Conservation (phyloP, 2,113 vertebrate genomes). For the Uropsilus gracilis region DNA sequence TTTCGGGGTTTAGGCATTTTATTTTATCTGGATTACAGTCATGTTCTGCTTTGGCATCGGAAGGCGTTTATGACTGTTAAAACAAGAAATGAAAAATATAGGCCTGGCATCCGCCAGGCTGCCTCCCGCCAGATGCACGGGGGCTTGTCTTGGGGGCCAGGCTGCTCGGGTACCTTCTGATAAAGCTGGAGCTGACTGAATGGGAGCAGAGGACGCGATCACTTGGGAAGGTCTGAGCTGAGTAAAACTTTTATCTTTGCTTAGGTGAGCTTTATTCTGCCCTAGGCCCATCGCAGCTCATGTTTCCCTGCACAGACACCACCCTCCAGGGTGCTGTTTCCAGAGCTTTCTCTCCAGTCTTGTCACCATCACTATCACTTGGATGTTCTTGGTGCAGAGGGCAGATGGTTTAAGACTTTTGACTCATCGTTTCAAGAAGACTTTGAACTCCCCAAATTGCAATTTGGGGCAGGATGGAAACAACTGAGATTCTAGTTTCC, state of each 20-base stretch:
- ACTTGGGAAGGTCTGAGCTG: not conserved
- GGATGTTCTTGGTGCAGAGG: not conserved
- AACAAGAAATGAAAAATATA: conserved; percentile 83
- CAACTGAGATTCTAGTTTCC: conserved; percentile 50
- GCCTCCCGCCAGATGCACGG: conserved; percentile 72
- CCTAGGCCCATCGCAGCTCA: no score
- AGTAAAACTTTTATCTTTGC: not conserved
- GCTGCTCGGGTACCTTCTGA: not conserved
- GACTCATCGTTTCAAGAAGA: not conserved
- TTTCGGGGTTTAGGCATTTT: conserved; percentile 83
- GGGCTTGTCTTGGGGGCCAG: conserved; percentile 67
- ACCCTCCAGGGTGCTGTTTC: not conserved
- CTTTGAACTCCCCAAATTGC: conserved; percentile 45
- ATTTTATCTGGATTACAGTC: conserved; percentile 86
- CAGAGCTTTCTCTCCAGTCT: not conserved
- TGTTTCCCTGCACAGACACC: not conserved
- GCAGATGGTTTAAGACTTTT: not conserved
- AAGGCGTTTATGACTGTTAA: conserved; percentile 85
- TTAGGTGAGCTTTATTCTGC: not conserved
- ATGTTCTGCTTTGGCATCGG: conserved; percentile 82
- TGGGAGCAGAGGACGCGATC: not conserved
- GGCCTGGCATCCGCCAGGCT: conserved; percentile 75
- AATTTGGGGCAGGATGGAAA: conserved; percentile 43
- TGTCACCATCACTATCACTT: not conserved
- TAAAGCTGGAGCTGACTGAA: not conserved